These are phyloP conservation scores for Lasioglossum oenotherae DNA, from an alignment of 2,888 invertebrate genomes.

Conservation along the genomic window DNA sequence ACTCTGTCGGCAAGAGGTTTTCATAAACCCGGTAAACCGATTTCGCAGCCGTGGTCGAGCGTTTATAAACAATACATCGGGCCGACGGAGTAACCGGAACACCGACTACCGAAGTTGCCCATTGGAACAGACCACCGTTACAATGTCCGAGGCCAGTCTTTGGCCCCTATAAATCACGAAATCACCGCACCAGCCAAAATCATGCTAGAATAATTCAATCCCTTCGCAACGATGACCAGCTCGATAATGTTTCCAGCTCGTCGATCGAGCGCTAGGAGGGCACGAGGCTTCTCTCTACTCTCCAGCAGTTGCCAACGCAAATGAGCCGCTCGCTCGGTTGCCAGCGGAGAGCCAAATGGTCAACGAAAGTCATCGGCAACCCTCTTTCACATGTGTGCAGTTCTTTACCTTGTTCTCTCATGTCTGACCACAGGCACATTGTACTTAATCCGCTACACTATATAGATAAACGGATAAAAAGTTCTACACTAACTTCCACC, in stretches of 20 bases:
- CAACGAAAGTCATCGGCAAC: conserved; percentile 41
- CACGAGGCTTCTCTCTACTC: background rate
- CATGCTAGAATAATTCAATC: conserved; percentile 9
- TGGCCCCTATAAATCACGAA: conserved; percentile 18
- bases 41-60: background rate
- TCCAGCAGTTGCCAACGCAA: background rate
- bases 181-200: conserved; percentile 27
- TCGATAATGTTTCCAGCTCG: conserved; percentile 13
- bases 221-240: background rate
- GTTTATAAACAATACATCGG: conserved; percentile 9
- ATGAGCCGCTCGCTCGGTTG: background rate
- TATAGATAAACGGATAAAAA: background rate
- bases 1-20: background rate
- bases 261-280: background rate
- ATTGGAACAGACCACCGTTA: conserved; percentile 18
- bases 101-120: background rate
- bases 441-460: background rate
- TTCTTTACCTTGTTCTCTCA: background rate
- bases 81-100: background rate
- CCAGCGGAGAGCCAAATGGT: conserved; percentile 33
- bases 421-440: background rate
- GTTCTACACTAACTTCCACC: background rate
- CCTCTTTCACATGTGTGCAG: background rate
- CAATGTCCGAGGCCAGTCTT: conserved; percentile 17
- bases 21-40: conserved; percentile 4